Evolutionary conservation across 2,888 invertebrate genomes (phyloP).

Genomic region (Drosophila kokeensis): DNA sequence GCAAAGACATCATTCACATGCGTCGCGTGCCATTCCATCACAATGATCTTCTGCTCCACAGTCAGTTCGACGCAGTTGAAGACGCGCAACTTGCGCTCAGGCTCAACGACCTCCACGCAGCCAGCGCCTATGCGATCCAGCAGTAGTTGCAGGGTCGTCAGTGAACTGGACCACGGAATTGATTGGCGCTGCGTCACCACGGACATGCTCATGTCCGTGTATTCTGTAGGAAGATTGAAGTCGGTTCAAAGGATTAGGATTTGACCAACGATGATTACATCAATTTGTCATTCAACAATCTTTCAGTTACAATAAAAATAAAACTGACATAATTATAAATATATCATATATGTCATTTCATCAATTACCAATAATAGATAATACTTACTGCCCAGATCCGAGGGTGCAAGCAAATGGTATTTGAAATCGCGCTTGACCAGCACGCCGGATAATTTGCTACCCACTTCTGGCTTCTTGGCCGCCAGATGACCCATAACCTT

Average conservation of each 20-base stretch:
- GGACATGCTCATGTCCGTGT: slow-evolving; percentile 97
- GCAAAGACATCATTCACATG: slow-evolving; percentile 99
- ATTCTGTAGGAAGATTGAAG: slow-evolving; percentile 86
- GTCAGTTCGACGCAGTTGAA: slow-evolving; percentile 93
- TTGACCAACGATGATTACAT: background rate
- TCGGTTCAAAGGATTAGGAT: background rate
- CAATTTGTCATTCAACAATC: background rate
- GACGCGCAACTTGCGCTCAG: slow-evolving; percentile 91
- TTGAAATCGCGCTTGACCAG: slow-evolving; percentile 99
- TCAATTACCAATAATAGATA: background rate
- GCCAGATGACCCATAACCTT: slow-evolving; percentile 98
- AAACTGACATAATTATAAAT: background rate
- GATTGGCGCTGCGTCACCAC: slow-evolving; percentile 97
- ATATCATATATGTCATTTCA: background rate
- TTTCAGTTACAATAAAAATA: background rate
- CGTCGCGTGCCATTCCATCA: slow-evolving; percentile 97
- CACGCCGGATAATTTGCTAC: slow-evolving; percentile 94
- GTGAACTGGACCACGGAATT: slow-evolving; percentile 90
- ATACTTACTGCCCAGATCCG: slow-evolving; percentile 91
- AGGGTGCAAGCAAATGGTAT: slow-evolving; percentile 96
- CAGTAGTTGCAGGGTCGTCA: slow-evolving; percentile 90
- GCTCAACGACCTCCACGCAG: slow-evolving; percentile 89
- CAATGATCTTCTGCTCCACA: slow-evolving; percentile 92
- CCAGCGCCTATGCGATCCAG: slow-evolving; percentile 90
- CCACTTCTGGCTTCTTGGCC: slow-evolving; percentile 91